These are phyloP conservation scores for Ochropleura leucogaster DNA, from an alignment of 2,888 invertebrate species.

Conservation along the genomic window DNA sequence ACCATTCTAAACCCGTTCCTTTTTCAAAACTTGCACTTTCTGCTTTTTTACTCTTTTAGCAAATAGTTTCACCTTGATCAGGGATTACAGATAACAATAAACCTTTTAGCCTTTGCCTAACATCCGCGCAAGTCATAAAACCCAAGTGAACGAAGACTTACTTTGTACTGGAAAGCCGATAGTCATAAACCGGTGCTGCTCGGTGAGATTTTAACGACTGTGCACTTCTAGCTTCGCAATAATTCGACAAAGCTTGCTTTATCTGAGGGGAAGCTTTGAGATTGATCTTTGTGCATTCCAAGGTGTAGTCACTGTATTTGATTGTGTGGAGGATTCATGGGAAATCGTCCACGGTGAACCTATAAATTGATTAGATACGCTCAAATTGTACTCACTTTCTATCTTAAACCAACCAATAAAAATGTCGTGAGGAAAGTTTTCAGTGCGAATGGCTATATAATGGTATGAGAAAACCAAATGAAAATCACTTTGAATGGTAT, in stretches of 20 bases:
- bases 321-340: background rate
- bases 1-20: background rate
- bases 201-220: conserved; percentile 46
- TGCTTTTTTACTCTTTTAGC: background rate
- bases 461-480: too few species aligned
- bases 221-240: conserved; percentile 38
- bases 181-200: conserved; percentile 37
- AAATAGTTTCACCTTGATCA: conserved; percentile 34
- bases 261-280: conserved; percentile 7
- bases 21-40: background rate
- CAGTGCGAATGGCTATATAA: too few species aligned
- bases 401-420: background rate
- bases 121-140: conserved; percentile 40
- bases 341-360: background rate
- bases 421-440: too few species aligned
- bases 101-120: conserved; percentile 31
- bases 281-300: conserved; percentile 21
- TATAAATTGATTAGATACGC: background rate
- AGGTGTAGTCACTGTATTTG: background rate
- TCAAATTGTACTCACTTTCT: background rate
- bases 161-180: conserved; percentile 51
- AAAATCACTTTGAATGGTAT: too few species aligned
- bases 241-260: conserved; percentile 18
- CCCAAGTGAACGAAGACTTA: conserved; percentile 40
- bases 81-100: conserved; percentile 39